Base-by-base conservation (phyloP, 2,888 invertebrate genomes). In the Drosophila colorata region DNA sequence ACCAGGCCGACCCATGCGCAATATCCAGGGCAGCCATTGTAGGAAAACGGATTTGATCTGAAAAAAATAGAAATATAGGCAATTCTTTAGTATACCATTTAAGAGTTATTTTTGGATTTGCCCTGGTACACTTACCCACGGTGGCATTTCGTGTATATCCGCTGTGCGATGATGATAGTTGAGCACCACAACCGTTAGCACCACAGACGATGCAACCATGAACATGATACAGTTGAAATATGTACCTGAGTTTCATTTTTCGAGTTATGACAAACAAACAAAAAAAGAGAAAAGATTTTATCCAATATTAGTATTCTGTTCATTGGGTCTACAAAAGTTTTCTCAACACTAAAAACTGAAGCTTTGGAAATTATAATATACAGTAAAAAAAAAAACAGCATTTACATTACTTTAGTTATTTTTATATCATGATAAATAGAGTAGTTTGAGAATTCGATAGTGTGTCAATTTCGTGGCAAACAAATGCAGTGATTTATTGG, bases 141-240 rank as follows among this genome's bases (percentile, higher is more conserved):
- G 95, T 81, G 98, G 98, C 98, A 99, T 98, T 93, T 96, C 97
- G 93, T 98, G 98, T 91, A 98, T 98, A 92, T 98, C 98, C 69
- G 98, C 97, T 84, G 97, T 97, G 90, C 98, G 95, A 93, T 99
- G 98, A 93, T 99, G 99, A 93, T 98, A 98, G 94, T 99, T 99
- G 82, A 99, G 95, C 86, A 99, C 98, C 88, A 98, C 96, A 84
- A 99, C 98, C 57, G 99, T 99, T 90, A 98, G 95, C 88, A 98
- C 98, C 93, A 99, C 98, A 77, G 98, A 98, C 75, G 98, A 97
- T 69, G 98, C 98, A 93, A 98, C 98, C 98, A 99, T 98, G 94
- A 99, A 97, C 99, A 99, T 99, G 93, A 98, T 98, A 94, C 98
- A 98, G 94, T 98, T 98, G 95, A 99, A 99, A 94, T 99, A 99